Base-by-base conservation (phyloP, 2,113 vertebrate genomes). In the Lonchura striata region DNA sequence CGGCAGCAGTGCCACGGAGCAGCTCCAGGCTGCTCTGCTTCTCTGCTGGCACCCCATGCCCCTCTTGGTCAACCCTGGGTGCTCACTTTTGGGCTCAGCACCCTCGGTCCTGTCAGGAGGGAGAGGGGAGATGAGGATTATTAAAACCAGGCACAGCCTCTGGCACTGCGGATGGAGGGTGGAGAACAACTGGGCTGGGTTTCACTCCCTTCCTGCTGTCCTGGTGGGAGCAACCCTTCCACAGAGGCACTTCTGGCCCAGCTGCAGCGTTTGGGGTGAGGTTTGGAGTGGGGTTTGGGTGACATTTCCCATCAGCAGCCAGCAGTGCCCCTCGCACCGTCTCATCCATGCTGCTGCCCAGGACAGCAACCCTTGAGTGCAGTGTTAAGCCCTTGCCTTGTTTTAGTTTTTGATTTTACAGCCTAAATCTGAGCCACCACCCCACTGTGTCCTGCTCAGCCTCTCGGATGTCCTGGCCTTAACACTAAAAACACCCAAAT, bases 101-200 rank as follows among this genome's bases (percentile, higher is more conserved):
- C 69, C 47, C 69, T 49, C 7, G 5, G 21, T 57, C 28, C 20
- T n/a, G 80, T 9, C 1, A 0, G 59, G n/a, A 52, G 37, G 0
- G 27, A 30, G 83, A 15, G 46, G 50, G 64, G 64, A 56, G 37
- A 21, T 3, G 61, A 33, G 23, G 65, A 44, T 12, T 30, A 15
- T 41, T 41, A 42, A 18, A 35, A 8, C 1, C 6, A 4, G 37
- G 2, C 56, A 1, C 63, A 33, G 88, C 60, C 81, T 4, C 77
- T 25, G 81, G 91, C 8, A 0, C 20, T 5, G 85, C 0, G 76
- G 65, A 52, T 68, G 82, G 19, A 30, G 86, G 49, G 42, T 3
- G 27, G 66, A 42, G 30, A 68, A 11, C 35, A 6, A 5, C 60
- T 44, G 61, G 21, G 69, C n/a, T 92, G 16, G 3, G 15, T 41